These are phyloP conservation scores for Heliothis virescens DNA, from an alignment of 1,140 invertebrate species.

Conservation along the genomic window DNA sequence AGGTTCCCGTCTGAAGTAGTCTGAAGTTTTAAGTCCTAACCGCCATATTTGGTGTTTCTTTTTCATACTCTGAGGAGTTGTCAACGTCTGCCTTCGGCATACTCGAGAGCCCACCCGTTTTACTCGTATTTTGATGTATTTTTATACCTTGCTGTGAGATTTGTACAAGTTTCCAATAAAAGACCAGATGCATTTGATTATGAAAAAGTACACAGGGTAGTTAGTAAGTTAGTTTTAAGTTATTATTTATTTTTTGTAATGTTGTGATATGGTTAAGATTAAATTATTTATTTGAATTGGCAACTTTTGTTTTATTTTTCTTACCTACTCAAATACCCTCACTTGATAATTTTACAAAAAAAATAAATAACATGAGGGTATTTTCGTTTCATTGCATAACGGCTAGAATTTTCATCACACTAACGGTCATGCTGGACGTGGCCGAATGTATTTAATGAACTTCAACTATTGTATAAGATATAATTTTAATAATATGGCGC, in stretches of 20 bases:
- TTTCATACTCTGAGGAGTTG: slow-evolving; percentile 39
- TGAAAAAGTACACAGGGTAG: slow-evolving; percentile 85
- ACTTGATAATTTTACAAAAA: neutral
- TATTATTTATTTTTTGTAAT: slow-evolving; percentile 76
- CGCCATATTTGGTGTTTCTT: slow-evolving; percentile 37
- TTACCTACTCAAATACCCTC: neutral
- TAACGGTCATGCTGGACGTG: slow-evolving; percentile 69
- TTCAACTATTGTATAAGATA: slow-evolving; percentile 25
- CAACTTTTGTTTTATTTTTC: slow-evolving; percentile 19
- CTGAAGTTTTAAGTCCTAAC: slow-evolving; percentile 1
- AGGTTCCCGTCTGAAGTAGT: slow-evolving; percentile 6
- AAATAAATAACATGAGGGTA: slow-evolving; percentile 54
- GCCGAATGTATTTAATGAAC: slow-evolving; percentile 17
- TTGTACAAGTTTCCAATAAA: slow-evolving; percentile 54
- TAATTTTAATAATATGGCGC: slow-evolving; percentile 40
- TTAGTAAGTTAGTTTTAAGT: slow-evolving; percentile 69
- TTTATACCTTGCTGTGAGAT: slow-evolving; percentile 49
- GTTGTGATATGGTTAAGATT: slow-evolving; percentile 80
- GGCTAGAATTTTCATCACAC: slow-evolving; percentile 27
- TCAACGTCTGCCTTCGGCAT: slow-evolving; percentile 12
- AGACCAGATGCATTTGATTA: slow-evolving; percentile 86
- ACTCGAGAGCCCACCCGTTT: slow-evolving; percentile 45
- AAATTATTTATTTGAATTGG: slow-evolving; percentile 75
- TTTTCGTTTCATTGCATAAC: slow-evolving; percentile 4
- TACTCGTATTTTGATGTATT: slow-evolving; percentile 33